These are phyloP conservation scores for Lampris megalopsis DNA, from an alignment of 2,113 vertebrate genomes.

Conservation along the genomic window DNA sequence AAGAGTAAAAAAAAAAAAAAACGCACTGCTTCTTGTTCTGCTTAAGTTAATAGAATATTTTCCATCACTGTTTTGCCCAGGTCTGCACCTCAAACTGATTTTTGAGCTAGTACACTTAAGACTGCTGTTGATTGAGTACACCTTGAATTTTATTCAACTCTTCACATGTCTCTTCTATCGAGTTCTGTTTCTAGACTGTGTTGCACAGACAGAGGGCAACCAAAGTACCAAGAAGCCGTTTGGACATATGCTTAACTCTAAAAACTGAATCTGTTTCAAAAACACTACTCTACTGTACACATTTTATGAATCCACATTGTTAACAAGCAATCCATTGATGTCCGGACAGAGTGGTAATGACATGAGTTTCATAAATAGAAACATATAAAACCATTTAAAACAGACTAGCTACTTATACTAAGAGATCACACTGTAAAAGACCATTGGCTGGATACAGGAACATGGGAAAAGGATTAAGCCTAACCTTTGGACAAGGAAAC, in stretches of 20 bases:
- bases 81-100: neutral
- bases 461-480: conserved; percentile 32
- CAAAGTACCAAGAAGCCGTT: conserved; percentile 64
- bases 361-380: conserved; percentile 76
- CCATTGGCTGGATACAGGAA: conserved; percentile 44
- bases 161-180: conserved; percentile 29
- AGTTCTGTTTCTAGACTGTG: conserved; percentile 53
- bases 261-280: conserved; percentile 61
- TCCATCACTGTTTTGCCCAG: neutral
- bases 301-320: conserved; percentile 49
- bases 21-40: too few relatives aligned
- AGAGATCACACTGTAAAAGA: conserved; percentile 64
- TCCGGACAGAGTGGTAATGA: conserved; percentile 60
- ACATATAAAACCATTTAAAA: conserved; percentile 78
- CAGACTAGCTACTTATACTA: conserved; percentile 56
- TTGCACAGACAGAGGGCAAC: conserved; percentile 31
- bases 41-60: neutral
- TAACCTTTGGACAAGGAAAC: conserved; percentile 3
- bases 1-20: too few relatives aligned
- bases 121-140: neutral
- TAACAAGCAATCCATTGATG: conserved; percentile 62
- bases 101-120: too few relatives aligned
- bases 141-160: neutral
- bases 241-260: conserved; percentile 53
- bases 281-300: conserved; percentile 60